Conservation (phyloP, 2,113 vertebrate genomes). For the Marcusenius ussheri region DNA sequence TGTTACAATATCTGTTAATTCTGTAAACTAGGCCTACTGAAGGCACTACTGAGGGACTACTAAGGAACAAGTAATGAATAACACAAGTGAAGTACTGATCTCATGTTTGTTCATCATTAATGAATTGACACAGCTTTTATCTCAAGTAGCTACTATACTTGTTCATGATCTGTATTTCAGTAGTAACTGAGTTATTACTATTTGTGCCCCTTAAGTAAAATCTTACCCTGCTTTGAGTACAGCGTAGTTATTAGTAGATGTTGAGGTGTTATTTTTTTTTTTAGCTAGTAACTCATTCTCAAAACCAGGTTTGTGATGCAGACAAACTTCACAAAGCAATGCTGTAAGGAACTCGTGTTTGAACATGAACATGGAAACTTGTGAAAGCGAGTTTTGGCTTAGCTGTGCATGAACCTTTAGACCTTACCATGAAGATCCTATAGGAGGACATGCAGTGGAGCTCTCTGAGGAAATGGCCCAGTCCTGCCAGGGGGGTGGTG, state of each 20-base stretch:
- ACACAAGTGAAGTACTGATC: no score
- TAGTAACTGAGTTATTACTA: not conserved
- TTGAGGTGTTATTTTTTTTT: not conserved
- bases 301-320: not conserved
- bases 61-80: no score
- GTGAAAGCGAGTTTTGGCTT: not conserved
- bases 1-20: no score
- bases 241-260: not conserved
- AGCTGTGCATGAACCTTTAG: not conserved
- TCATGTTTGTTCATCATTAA: not conserved
- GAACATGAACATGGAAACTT: not conserved
- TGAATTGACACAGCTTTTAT: not conserved
- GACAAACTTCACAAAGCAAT: not conserved
- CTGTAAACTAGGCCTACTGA: no score
- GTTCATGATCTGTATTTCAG: not conserved
- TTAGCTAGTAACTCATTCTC: not conserved
- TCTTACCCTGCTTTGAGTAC: not conserved
- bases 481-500: not conserved
- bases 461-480: not conserved
- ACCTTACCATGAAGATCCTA: not conserved
- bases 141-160: not conserved
- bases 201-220: not conserved
- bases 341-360: not conserved
- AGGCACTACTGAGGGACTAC: no score
- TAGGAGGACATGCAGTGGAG: not conserved